A percentile compares a stretch with the other conserved stretches of the same genome.
phyloP scores from a whole-genome alignment of 1,140 invertebrate genomes.

The Lepidurus packardi region DNA sequence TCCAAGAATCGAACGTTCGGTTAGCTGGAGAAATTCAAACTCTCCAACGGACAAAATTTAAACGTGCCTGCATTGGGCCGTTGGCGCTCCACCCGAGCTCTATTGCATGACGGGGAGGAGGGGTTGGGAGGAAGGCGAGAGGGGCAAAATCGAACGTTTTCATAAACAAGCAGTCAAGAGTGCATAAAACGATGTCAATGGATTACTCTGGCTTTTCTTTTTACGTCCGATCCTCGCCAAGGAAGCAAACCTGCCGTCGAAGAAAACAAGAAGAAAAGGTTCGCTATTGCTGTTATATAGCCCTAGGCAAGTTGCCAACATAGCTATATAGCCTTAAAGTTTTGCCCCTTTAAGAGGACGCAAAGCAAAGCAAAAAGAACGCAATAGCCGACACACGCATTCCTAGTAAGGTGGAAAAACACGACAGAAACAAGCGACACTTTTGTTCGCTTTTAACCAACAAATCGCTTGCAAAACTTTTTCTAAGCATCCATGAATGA shows the following conservation, averaged over 20 bases:
- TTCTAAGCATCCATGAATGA: background rate
- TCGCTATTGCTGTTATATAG: background rate
- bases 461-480: background rate
- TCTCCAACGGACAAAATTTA: too few relatives aligned
- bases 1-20: too few relatives aligned
- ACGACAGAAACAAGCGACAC: background rate
- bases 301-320: background rate
- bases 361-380: background rate
- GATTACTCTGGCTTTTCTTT: background rate
- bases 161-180: constrained; percentile 13
- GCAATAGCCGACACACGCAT: background rate
- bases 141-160: background rate
- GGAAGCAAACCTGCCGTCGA: background rate
- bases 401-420: background rate
- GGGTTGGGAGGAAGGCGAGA: background rate
- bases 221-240: background rate
- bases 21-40: too few relatives aligned
- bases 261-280: background rate
- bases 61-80: too few relatives aligned
- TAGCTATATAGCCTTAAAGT: background rate
- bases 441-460: background rate
- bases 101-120: background rate
- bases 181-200: constrained; percentile 19
- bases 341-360: background rate
- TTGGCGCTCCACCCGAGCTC: background rate